Evolutionary conservation across 2,888 invertebrate genomes (phyloP), one percentile per base, ranked within the genome.

Genomic region (Gymnoscelis rufifasciata): DNA sequence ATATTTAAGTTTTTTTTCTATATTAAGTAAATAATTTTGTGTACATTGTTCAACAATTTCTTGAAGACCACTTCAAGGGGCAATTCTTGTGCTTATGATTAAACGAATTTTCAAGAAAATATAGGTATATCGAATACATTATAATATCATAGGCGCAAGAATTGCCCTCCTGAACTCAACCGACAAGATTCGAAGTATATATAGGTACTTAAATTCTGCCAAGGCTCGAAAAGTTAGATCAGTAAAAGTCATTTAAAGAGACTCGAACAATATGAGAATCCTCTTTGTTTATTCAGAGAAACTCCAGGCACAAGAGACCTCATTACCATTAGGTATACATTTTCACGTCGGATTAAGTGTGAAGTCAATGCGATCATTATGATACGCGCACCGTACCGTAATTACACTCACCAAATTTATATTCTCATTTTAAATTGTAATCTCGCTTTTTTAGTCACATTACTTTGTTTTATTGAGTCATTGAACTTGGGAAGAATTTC

Each of bases 391-490:
- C 45, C 41, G 45, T 43, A 45, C 45, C 38, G 45, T 50, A 45
- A 50, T 50, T 50, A 45, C 50, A 35, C 42, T 50, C 42, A 43
- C 50, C 45, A 50, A 50, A 46, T 50, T 42, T 50, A 50, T 50
- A 42, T 42, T 46, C 50, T 46, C 50, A 50, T 50, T 50, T 46
- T 39, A 45, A 50, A 50, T 50, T 46, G 50, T 50, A 50, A 50
- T 50, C 50, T 35, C 29, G 38, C 28, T 43, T 50, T 50, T 50
- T 50, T 42, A 38, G 45, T 35, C 50, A 31, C 47, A 23, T 51
- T 52, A 52, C 43, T 47, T 46, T 51, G 42, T 52, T 52, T 50
- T 50, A 44, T 47, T 45, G 23, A 49, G 56, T 53, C 53, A 52
- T 46, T 53, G 53, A 42, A 51, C 53, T 51, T 35, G 45, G 35